Conservation (phyloP, 2,113 vertebrate genomes). For the Columba janthina region DNA sequence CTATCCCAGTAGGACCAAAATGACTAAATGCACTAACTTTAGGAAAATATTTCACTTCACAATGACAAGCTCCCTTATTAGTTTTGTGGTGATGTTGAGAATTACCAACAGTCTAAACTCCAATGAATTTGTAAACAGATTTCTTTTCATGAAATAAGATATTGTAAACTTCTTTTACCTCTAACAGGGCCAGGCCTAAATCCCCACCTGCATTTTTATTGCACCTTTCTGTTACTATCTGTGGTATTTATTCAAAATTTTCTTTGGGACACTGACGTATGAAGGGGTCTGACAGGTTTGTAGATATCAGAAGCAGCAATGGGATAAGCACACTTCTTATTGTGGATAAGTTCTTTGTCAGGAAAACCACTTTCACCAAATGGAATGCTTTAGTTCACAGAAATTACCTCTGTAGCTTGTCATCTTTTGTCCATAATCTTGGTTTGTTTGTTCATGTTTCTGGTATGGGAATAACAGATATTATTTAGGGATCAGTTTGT, state of each 20-base stretch:
- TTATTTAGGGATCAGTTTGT: not conserved
- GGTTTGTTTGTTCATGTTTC: not conserved
- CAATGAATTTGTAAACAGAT: not conserved
- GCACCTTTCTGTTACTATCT: not conserved
- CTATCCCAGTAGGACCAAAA: not conserved
- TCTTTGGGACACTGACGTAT: rapidly evolving
- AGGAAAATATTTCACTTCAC: not conserved
- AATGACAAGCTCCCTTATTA: not conserved
- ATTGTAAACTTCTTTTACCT: not conserved
- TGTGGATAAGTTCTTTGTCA: not conserved
- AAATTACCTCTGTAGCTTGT: not conserved
- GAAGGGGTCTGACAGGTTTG: rapidly evolving
- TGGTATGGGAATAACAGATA: not conserved
- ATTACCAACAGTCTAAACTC: not conserved
- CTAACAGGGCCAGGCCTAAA: not conserved
- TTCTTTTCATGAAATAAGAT: not conserved
- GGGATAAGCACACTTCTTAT: not conserved
- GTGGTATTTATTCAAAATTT: not conserved
- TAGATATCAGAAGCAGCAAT: not conserved
- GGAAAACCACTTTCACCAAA: not conserved
- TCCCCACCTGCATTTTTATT: not conserved
- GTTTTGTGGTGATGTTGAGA: not conserved
- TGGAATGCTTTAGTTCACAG: not conserved
- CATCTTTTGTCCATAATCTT: not conserved
- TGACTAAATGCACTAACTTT: not conserved